phyloP scores from a whole-genome alignment of 2,888 invertebrate species.

The Phengaris arion region DNA sequence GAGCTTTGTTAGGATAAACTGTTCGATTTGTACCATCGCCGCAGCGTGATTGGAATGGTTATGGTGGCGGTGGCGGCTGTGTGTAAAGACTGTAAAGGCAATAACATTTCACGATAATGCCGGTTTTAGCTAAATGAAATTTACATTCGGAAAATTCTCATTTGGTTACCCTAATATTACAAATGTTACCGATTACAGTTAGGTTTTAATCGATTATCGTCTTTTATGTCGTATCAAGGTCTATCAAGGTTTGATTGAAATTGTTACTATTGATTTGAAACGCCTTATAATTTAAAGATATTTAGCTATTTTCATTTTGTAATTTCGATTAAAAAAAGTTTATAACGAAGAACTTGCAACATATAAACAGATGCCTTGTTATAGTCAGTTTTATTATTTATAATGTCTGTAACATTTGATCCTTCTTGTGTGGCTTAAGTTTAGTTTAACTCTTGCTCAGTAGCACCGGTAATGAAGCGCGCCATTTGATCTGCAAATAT shows the following conservation, averaged over 20 bases:
- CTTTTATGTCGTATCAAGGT: constrained; percentile 13
- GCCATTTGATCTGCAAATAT: constrained; percentile 16
- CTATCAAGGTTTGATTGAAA: background rate
- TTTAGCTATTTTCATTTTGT: background rate
- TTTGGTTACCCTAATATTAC: background rate
- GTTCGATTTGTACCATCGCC: background rate
- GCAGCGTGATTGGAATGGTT: too few species aligned
- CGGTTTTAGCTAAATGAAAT: background rate
- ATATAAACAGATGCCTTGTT: background rate
- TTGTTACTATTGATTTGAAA: background rate
- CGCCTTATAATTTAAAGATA: background rate
- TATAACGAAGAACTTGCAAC: background rate
- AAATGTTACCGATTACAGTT: background rate
- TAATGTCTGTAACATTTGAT: background rate
- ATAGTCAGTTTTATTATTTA: background rate
- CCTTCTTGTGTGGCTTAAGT: background rate
- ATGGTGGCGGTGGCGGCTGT: too few species aligned
- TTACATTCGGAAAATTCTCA: background rate
- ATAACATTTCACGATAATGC: too few species aligned
- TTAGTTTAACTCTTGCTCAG: background rate
- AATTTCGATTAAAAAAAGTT: background rate
- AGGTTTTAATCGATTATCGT: background rate
- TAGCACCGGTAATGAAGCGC: constrained; percentile 16
- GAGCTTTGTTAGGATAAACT: background rate
- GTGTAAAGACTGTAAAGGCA: too few species aligned